These are phyloP conservation scores for Centroberyx gerrardi DNA, from an alignment of 2,797 vertebrate species.

Conservation along the genomic window DNA sequence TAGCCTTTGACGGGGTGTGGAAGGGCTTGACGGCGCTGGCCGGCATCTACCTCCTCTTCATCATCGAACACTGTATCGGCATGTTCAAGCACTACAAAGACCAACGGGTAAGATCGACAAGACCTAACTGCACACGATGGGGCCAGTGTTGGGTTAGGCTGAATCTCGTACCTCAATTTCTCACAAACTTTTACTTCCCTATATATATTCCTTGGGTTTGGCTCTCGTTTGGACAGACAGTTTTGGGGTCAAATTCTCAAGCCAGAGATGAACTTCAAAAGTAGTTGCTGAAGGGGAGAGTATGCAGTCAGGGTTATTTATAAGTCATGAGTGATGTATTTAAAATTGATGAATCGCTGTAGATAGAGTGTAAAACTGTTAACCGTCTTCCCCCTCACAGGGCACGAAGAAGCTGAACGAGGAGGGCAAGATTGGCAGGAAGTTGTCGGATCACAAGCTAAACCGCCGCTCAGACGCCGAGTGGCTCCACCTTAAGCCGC, in stretches of 20 bases:
- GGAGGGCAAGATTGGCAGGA: slow-evolving; percentile 92
- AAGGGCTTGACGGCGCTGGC: slow-evolving; percentile 95
- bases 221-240: not conserved
- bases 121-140: not conserved
- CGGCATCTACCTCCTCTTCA: slow-evolving; percentile 97
- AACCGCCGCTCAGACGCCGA: slow-evolving; percentile 94
- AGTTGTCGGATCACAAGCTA: slow-evolving; percentile 95
- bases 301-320: not conserved
- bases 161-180: no score
- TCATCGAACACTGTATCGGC: slow-evolving; percentile 96
- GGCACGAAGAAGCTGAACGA: slow-evolving; percentile 83
- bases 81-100: slow-evolving; percentile 97
- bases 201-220: not conserved
- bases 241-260: not conserved
- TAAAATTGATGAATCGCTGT: not conserved
- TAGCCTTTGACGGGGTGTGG: slow-evolving; percentile 93
- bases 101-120: slow-evolving; percentile 83
- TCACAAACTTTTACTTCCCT: not conserved
- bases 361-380: not conserved
- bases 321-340: not conserved
- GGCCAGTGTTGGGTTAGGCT: no score
- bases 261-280: not conserved
- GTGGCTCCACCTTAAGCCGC: slow-evolving; percentile 95
- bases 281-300: no score
- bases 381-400: slow-evolving; percentile 60